Evolutionary conservation across 2,888 invertebrate species (phyloP), one percentile per base, ranked within the genome.

Genomic region (Apodemia mormo): DNA sequence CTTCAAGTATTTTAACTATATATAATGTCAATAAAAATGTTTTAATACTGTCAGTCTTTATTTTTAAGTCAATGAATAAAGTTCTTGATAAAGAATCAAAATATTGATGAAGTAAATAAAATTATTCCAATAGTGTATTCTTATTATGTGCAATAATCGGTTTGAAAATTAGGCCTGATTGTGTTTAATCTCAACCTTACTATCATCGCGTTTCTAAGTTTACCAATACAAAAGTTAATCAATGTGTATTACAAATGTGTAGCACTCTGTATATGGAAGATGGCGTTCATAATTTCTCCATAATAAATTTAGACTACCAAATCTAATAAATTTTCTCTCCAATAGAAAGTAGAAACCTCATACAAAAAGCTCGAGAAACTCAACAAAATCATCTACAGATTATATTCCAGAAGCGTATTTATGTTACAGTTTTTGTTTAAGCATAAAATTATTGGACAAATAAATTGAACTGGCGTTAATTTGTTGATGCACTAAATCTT

Each of bases 321-420:
- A 78, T 73, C 84, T 87, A 87, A 77, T 79, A 80, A 85, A 85
- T 82, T 49, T 49, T 86, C 87, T 85, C 86, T 86, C 87, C 87
- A 77, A 84, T 80, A 76, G 78, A 82, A 82, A 77, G 84, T 80
- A 76, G 78, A 82, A 82, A 81, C 75, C 76, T 77, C 75, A 78
- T 80, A 83, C 80, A 82, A 83, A 58, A 81, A 86, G 85, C 85
- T 81, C 79, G 77, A 79, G 81, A 85, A 85, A 76, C 77, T 75
- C 78, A 87, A 85, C 78, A 72, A 83, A 84, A 85, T 80, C 72
- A 84, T 82, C 82, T 84, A 85, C 81, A 80, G 76, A 82, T 68
- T 65, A 79, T 81, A 82, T 83, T 81, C 82, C 78, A 80, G 80
- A 88, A 89, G 89, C 89, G 80, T 75, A 85, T 83, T 79, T 45